phyloP scores from a whole-genome alignment of 1,140 invertebrate species.

The Luehdorfia chinensis region DNA sequence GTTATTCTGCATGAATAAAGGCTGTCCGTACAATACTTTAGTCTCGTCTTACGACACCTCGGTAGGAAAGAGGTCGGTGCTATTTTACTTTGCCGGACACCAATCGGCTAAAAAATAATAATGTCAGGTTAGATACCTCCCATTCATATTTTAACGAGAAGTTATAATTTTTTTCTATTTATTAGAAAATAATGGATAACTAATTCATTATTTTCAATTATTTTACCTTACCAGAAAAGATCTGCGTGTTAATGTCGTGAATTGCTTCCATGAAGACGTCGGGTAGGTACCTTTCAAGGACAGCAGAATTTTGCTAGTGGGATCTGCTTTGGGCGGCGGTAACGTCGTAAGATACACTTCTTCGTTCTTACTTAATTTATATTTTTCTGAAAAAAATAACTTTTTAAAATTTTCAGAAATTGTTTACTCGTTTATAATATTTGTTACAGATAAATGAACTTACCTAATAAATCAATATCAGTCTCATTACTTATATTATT shows the following conservation, averaged over 20 bases:
- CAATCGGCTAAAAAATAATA: no score
- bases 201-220: no score
- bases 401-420: neutral
- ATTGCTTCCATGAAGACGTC: conserved; percentile 58
- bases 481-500: conserved; percentile 51
- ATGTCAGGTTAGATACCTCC: no score
- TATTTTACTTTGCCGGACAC: no score
- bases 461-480: conserved; percentile 53
- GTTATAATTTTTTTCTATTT: no score
- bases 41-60: no score
- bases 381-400: conserved; percentile 57
- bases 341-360: conserved; percentile 53
- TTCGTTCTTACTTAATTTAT: conserved; percentile 42
- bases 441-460: conserved; percentile 7
- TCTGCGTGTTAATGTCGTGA: conserved; percentile 52
- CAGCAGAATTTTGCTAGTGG: conserved; percentile 57
- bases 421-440: neutral
- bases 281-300: conserved; percentile 62
- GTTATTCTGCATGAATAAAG: no score
- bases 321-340: conserved; percentile 54
- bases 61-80: no score
- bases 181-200: no score
- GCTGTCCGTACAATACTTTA: no score
- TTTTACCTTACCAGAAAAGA: conserved; percentile 50
- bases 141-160: no score